Evolutionary conservation across 2,888 invertebrate species (phyloP), one percentile per base, ranked within the genome.

Genomic region (Megastigmus dorsalis): DNA sequence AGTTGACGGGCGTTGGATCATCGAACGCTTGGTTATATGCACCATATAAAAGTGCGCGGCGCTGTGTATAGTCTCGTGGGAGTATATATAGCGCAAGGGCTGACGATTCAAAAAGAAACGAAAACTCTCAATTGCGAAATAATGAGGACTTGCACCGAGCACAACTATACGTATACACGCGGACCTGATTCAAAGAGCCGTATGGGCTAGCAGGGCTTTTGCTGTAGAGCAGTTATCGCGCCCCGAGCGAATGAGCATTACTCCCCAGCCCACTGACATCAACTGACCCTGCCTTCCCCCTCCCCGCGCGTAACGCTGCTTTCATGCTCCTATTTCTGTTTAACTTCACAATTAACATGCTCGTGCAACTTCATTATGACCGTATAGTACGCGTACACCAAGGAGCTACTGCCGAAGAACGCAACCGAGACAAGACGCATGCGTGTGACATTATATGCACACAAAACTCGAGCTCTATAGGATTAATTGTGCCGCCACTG

Each of bases 311-410:
- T 65, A 75, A 75, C 76, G 79, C 72, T 79, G 79, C 72, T 79
- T 82, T 83, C 82, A 81, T 82, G 79, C 84, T 82, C 82, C 83
- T 82, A 81, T 82, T 82, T 80, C 82, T 85, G 82, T 84, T 85
- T 84, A 84, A 84, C 83, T 80, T 84, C 78, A 80, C 82, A 84
- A 85, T 85, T 85, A 85, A 84, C 84, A 81, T 81, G 80, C 81
- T 77, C 80, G 77, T 80, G 83, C 81, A 79, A 84, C 82, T 84
- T 83, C 81, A 81, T 83, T 84, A 83, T 80, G 80, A 77, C 78
- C 77, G 78, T n/a, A n/a, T n/a, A n/a, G n/a, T n/a, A n/a, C 78
- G 74, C 75, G 76, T 73, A n/a, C n/a, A n/a, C n/a, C n/a, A n/a
- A n/a, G n/a, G n/a, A n/a, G n/a, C n/a, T n/a, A n/a, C n/a, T n/a